Evolutionary conservation across 2,113 vertebrate species (phyloP).

Genomic region (Sisor rabdophorus): DNA sequence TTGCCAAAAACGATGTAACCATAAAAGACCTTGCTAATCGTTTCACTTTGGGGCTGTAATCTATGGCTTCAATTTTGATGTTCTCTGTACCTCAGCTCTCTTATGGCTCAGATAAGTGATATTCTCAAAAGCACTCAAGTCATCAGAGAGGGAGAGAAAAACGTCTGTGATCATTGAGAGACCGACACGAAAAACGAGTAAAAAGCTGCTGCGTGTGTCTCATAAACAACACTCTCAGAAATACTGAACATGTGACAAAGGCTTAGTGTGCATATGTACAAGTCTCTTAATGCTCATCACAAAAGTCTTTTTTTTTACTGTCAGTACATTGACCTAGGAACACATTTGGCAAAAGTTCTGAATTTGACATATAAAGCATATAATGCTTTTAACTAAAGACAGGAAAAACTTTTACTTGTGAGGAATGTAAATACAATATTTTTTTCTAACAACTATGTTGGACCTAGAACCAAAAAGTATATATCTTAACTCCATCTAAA

Average conservation of each 20-base stretch:
- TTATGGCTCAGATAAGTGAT: constrained; percentile 71
- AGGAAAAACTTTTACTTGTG: too few species aligned
- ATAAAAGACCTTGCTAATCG: constrained; percentile 70
- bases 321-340: constrained; percentile 10
- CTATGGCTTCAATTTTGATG: constrained; percentile 79
- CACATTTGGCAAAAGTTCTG: constrained; percentile 9
- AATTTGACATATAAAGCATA: not conserved
- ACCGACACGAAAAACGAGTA: constrained; percentile 35
- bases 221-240: constrained; percentile 40
- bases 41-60: constrained; percentile 76
- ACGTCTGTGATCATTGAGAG: constrained; percentile 41
- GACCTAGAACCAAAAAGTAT: too few species aligned
- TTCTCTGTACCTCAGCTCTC: constrained; percentile 71
- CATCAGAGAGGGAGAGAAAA: constrained; percentile 45
- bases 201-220: constrained; percentile 31
- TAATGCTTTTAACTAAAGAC: not conserved
- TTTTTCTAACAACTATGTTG: too few species aligned
- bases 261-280: constrained; percentile 33
- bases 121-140: constrained; percentile 71
- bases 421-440: too few species aligned
- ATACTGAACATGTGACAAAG: constrained; percentile 42
- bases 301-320: constrained; percentile 10
- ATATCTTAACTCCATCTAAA: too few species aligned
- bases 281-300: constrained; percentile 21
- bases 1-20: constrained; percentile 73